Evolutionary conservation across 2,113 vertebrate genomes (phyloP).

Genomic region (Madoqua kirkii): DNA sequence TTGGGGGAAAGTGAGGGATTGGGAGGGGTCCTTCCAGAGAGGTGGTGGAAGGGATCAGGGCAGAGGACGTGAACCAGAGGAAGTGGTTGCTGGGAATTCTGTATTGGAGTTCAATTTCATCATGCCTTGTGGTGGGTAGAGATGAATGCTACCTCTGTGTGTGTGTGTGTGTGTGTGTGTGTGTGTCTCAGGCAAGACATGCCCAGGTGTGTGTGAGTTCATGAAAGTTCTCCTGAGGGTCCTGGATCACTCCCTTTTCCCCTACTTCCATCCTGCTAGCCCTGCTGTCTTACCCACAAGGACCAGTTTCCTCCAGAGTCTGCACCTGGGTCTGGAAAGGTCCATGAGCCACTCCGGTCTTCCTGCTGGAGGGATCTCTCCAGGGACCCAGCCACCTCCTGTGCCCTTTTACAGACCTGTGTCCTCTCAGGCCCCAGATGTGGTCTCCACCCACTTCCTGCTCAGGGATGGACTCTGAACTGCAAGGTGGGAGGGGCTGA

Average conservation of each 20-base stretch:
- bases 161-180: no score
- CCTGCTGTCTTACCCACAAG: slow-evolving; percentile 6
- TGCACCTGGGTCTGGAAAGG: neutral
- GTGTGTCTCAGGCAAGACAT: neutral
- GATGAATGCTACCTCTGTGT: neutral
- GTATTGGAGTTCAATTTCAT: neutral
- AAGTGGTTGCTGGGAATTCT: neutral
- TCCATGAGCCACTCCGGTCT: neutral
- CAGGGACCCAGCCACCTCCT: accelerated
- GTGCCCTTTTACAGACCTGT: neutral
- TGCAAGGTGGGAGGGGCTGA: neutral
- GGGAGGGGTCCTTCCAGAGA: neutral
- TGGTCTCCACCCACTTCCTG: accelerated
- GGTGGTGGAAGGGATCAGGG: neutral
- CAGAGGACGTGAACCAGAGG: neutral
- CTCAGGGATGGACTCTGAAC: neutral
- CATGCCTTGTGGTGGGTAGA: neutral
- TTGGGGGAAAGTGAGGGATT: neutral
- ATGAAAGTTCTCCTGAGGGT: neutral
- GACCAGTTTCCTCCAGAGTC: neutral
- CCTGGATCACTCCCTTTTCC: no score
- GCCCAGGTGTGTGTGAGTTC: neutral
- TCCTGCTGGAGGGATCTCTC: neutral
- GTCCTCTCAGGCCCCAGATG: accelerated
- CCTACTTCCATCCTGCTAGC: neutral